A percentile compares a stretch with the other conserved stretches of the same genome.
These are phyloP conservation scores for Scaptomyza graminum DNA, from an alignment of 1,140 invertebrate species.

Conservation along the genomic window DNA sequence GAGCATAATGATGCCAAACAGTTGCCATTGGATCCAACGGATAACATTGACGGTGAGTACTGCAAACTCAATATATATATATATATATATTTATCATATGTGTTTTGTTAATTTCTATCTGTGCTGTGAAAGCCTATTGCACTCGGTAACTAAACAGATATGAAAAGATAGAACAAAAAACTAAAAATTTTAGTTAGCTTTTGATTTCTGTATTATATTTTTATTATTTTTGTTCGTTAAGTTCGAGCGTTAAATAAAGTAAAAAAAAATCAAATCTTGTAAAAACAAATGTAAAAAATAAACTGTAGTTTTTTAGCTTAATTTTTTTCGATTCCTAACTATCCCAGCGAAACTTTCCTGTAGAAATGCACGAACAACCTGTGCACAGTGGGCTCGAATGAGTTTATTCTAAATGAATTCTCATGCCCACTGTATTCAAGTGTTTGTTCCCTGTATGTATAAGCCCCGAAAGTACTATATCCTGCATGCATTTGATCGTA, in stretches of 20 bases:
- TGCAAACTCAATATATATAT: slow-evolving; percentile 22
- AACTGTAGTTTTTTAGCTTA: slow-evolving; percentile 32
- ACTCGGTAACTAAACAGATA: slow-evolving; percentile 36
- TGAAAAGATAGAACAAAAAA: slow-evolving; percentile 10
- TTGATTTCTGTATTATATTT: slow-evolving; percentile 40
- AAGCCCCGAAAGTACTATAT: slow-evolving; percentile 11
- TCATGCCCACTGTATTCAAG: slow-evolving; percentile 6
- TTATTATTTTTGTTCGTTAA: slow-evolving; percentile 5
- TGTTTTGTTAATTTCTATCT: slow-evolving; percentile 29
- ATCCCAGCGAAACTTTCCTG: slow-evolving; percentile 25
- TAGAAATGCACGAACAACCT: slow-evolving; percentile 15
- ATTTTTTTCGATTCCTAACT: slow-evolving; percentile 33
- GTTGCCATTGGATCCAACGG: slow-evolving; percentile 78
- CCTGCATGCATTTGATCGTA: slow-evolving; percentile 43
- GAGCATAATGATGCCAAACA: slow-evolving; percentile 82
- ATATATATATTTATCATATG: slow-evolving; percentile 21
- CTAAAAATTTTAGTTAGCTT: slow-evolving; percentile 22
- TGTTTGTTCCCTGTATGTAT: neutral
- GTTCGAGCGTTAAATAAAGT: slow-evolving; percentile 21
- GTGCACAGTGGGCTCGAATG: slow-evolving; percentile 2
- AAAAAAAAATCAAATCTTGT: slow-evolving; percentile 22
- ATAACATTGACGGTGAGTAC: slow-evolving; percentile 84
- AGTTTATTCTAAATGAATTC: neutral
- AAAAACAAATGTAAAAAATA: slow-evolving; percentile 35
- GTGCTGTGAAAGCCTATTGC: slow-evolving; percentile 48